Conservation (phyloP, 2,113 vertebrate genomes). For the Sinosuthora webbiana region DNA sequence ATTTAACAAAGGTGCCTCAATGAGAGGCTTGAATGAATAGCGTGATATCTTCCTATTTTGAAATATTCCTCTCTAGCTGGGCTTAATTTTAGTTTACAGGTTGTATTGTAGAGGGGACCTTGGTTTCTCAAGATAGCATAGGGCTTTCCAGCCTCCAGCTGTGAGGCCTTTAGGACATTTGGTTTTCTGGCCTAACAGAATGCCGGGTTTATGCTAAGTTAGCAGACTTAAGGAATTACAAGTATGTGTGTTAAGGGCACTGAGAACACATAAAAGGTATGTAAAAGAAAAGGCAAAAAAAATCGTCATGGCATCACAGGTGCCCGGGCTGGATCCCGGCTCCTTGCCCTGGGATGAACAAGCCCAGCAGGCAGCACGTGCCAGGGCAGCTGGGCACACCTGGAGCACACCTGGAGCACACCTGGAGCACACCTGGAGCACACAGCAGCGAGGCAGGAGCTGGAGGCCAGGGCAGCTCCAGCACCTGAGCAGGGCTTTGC, state of each 20-base stretch:
- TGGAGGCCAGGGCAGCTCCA: not conserved
- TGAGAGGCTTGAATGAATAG: not conserved
- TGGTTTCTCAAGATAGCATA: not conserved
- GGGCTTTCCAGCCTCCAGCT: rapidly evolving
- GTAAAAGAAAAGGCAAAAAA: not conserved
- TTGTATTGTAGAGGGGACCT: not conserved
- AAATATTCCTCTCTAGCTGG: not conserved
- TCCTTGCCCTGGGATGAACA: not conserved
- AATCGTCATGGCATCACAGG: not conserved
- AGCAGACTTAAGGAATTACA: not conserved
- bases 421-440: no score
- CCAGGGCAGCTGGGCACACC: not conserved
- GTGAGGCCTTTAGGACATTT: not conserved
- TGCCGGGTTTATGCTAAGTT: not conserved
- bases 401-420: not conserved
- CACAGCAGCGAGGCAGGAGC: not conserved
- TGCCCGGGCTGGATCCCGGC: rapidly evolving
- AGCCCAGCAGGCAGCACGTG: rapidly evolving
- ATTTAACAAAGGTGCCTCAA: not conserved
- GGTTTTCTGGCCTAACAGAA: not conserved
- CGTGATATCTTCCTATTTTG: rapidly evolving
- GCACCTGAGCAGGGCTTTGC: not conserved
- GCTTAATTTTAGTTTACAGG: not conserved
- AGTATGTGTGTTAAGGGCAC: not conserved
- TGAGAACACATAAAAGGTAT: not conserved